Evolutionary conservation across 2,113 vertebrate species (phyloP).

Genomic region (Hassar affinis): DNA sequence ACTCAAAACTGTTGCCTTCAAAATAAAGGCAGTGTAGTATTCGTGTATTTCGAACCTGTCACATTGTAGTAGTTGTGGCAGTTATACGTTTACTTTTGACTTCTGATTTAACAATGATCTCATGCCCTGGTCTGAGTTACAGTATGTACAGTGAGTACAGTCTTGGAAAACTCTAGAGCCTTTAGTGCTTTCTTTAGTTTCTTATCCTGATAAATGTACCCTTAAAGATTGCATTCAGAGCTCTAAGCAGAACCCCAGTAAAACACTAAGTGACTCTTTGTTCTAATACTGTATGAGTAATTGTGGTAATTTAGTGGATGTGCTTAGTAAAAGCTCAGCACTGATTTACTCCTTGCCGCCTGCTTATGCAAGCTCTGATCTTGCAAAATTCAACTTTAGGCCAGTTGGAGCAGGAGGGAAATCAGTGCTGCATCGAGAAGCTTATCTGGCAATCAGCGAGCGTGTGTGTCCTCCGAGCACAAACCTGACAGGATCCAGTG

Average conservation of each 20-base stretch:
- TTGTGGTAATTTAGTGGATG: neutral
- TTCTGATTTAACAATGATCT: too few relatives aligned
- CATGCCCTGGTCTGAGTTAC: too few relatives aligned
- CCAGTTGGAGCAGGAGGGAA: conserved; percentile 15
- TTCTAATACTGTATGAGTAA: neutral
- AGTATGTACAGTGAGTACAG: too few relatives aligned
- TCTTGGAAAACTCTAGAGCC: neutral
- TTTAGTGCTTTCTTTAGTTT: neutral
- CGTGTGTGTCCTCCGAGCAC: conserved; percentile 4
- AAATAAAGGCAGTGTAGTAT: too few relatives aligned
- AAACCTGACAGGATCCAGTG: conserved; percentile 24
- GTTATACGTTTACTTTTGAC: too few relatives aligned
- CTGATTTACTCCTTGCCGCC: neutral
- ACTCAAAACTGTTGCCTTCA: too few relatives aligned
- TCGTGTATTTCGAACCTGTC: too few relatives aligned
- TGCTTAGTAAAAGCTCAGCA: neutral
- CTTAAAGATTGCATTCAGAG: neutral
- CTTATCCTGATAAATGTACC: neutral
- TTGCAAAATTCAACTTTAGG: conserved; percentile 10
- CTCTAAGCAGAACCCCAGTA: neutral
- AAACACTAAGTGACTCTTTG: neutral
- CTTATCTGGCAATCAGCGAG: neutral
- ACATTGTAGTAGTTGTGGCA: too few relatives aligned
- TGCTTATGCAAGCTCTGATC: neutral
- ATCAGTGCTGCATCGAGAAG: conserved; percentile 4